phyloP scores from a whole-genome alignment of 2,797 vertebrate species.

The Borostomias antarcticus region DNA sequence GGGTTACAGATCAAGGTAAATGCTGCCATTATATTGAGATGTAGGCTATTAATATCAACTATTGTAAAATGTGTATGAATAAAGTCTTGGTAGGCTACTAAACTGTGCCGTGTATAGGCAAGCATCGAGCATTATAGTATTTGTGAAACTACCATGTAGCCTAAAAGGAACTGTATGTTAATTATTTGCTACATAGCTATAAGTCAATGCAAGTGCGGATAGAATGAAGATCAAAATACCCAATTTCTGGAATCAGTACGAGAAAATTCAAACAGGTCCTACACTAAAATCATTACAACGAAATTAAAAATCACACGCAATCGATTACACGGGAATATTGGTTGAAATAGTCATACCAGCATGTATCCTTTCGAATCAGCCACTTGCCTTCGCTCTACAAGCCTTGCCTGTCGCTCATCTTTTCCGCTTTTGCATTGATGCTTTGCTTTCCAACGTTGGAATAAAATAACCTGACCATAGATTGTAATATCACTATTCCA shows the following conservation, averaged over 20 bases:
- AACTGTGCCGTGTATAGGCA: too few relatives aligned
- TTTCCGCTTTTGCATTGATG: slow-evolving; percentile 57
- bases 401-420: slow-evolving; percentile 55
- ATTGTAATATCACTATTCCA: background rate
- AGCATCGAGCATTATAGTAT: too few relatives aligned
- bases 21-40: too few relatives aligned
- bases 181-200: too few relatives aligned
- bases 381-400: slow-evolving; percentile 61
- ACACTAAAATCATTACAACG: background rate
- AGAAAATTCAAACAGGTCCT: background rate
- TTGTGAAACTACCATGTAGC: too few relatives aligned
- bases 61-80: too few relatives aligned
- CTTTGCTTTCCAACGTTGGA: slow-evolving; percentile 39
- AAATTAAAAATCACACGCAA: too few relatives aligned
- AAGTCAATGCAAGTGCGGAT: too few relatives aligned
- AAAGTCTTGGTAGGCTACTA: too few relatives aligned
- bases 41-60: too few relatives aligned
- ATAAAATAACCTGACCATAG: background rate
- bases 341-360: background rate
- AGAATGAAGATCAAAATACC: background rate
- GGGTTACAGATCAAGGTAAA: too few relatives aligned
- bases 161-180: too few relatives aligned
- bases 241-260: background rate
- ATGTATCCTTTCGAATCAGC: slow-evolving; percentile 13
- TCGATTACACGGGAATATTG: background rate